A percentile compares a stretch with the other conserved stretches of the same genome.
These are phyloP conservation scores for Habrosyne pyritoides DNA, from an alignment of 2,888 invertebrate species.

Conservation along the genomic window DNA sequence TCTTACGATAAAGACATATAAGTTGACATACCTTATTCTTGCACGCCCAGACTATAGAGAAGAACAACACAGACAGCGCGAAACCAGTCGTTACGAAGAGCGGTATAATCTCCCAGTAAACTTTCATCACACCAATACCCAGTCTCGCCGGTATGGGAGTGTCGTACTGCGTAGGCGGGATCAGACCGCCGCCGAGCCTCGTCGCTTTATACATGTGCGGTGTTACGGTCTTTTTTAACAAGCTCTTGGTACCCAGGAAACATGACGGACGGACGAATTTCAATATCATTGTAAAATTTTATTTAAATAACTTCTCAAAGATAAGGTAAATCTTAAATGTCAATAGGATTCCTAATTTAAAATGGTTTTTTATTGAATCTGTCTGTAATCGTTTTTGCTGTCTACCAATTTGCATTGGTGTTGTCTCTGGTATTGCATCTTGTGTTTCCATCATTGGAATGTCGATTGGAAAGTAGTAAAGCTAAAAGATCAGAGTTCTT, in stretches of 20 bases:
- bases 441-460: too few species aligned
- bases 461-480: too few species aligned
- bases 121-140: constrained; percentile 35
- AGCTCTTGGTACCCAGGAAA: background rate
- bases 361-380: background rate
- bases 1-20: background rate
- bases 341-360: background rate
- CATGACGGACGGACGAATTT: constrained; percentile 45
- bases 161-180: constrained; percentile 69
- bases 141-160: constrained; percentile 48
- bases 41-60: constrained; percentile 45
- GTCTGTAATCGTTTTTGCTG: too few species aligned
- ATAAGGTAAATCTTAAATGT: background rate
- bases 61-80: constrained; percentile 32
- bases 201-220: background rate
- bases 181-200: constrained; percentile 23
- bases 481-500: too few species aligned
- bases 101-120: constrained; percentile 69
- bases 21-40: constrained; percentile 54
- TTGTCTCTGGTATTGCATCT: too few species aligned
- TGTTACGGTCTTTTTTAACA: constrained; percentile 9
- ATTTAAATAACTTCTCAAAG: too few species aligned
- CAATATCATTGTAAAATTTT: constrained; percentile 41
- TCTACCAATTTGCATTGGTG: too few species aligned
- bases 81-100: constrained; percentile 46